These are phyloP conservation scores for Pyrgus malvae DNA, from an alignment of 2,888 invertebrate genomes.

Conservation along the genomic window DNA sequence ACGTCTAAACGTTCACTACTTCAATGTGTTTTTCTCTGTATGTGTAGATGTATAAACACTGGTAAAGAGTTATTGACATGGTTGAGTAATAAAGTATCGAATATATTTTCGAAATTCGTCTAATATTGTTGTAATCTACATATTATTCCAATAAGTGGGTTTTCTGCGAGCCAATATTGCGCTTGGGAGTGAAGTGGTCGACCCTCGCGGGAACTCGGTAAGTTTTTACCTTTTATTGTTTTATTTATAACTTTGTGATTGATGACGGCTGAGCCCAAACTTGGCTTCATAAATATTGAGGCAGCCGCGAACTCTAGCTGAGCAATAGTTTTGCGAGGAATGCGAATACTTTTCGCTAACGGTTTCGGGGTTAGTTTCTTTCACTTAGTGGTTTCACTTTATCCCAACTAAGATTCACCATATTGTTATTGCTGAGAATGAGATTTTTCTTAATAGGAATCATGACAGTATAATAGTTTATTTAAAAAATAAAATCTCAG, in stretches of 20 bases:
- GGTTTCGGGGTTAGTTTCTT: conserved; percentile 10
- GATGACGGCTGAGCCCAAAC: conserved; percentile 71
- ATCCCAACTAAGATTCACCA: no score
- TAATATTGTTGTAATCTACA: conserved; percentile 78
- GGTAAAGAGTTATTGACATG: conserved; percentile 54
- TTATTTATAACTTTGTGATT: conserved; percentile 82
- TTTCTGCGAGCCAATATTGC: conserved; percentile 70
- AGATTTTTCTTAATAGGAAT: no score
- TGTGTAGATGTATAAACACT: no score
- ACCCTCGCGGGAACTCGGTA: conserved; percentile 62
- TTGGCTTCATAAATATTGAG: conserved; percentile 80
- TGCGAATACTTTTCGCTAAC: conserved; percentile 37
- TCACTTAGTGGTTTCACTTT: neutral
- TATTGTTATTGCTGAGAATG: no score
- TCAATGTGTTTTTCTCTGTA: no score
- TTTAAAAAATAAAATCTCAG: no score
- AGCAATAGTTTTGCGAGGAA: conserved; percentile 57
- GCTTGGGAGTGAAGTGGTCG: conserved; percentile 59
- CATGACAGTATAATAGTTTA: no score
- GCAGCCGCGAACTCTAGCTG: conserved; percentile 58
- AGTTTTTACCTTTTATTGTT: conserved; percentile 82
- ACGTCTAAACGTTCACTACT: no score
- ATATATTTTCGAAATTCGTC: conserved; percentile 61
- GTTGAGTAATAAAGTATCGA: conserved; percentile 59
- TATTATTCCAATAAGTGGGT: conserved; percentile 81